Conservation (phyloP, 1,140 invertebrate genomes). For the Potamilus streckersoni region DNA sequence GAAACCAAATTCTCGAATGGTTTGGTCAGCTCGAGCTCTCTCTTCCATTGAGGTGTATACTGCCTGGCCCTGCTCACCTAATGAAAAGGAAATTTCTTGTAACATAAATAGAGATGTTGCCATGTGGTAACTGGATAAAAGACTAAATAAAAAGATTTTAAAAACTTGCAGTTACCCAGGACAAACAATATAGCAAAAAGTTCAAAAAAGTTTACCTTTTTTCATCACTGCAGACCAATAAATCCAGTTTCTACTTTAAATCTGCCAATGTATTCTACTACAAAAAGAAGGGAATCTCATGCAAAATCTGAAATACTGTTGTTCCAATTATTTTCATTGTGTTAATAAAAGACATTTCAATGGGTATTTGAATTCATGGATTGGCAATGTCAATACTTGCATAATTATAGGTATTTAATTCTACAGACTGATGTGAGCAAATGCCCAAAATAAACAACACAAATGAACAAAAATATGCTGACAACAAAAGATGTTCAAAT, state of each 20-base stretch:
- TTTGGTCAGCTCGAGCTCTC: slow-evolving; percentile 51
- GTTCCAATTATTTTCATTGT: too few relatives aligned
- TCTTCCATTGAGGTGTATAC: slow-evolving; percentile 60
- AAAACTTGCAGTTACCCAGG: too few relatives aligned
- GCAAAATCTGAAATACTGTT: too few relatives aligned
- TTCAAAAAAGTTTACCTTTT: background rate
- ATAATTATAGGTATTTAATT: too few relatives aligned
- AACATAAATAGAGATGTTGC: background rate
- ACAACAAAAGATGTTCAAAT: too few relatives aligned
- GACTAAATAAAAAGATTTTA: too few relatives aligned
- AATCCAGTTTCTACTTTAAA: background rate
- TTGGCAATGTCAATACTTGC: too few relatives aligned
- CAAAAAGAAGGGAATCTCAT: background rate
- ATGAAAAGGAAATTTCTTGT: background rate
- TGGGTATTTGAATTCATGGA: too few relatives aligned
- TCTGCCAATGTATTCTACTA: background rate
- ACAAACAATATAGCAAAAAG: background rate
- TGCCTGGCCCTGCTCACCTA: slow-evolving; percentile 63
- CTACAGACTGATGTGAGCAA: too few relatives aligned
- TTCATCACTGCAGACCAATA: background rate
- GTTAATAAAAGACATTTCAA: too few relatives aligned
- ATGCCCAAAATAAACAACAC: too few relatives aligned
- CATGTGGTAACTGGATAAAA: background rate
- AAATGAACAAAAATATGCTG: too few relatives aligned
- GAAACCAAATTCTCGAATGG: slow-evolving; percentile 86